Percentiles rank a stretch among this genome's conserved stretches.
phyloP scores from a whole-genome alignment of 2,113 vertebrate species.

The Cololabis saira region DNA sequence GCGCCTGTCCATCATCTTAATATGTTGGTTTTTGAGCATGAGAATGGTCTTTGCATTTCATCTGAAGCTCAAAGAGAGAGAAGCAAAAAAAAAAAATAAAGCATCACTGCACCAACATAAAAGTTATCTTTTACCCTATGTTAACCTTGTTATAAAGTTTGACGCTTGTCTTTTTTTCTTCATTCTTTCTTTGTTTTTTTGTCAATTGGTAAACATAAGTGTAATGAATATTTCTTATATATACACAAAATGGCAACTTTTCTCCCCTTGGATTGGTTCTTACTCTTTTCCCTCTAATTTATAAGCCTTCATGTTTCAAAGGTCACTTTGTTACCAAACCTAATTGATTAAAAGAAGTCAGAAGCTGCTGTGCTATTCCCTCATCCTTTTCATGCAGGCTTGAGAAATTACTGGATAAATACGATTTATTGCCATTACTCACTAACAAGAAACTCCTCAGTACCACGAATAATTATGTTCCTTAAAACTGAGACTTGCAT shows the following conservation, averaged over 20 bases:
- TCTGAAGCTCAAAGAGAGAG: constrained; percentile 7
- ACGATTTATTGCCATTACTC: constrained; percentile 48
- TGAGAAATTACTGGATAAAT: constrained; percentile 46
- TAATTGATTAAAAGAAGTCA: constrained; percentile 73
- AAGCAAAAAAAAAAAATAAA: constrained; percentile 23
- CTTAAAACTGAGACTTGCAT: constrained; percentile 50
- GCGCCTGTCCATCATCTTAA: constrained; percentile 72
- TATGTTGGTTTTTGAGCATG: constrained; percentile 45
- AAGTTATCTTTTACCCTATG: background rate
- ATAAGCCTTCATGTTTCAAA: constrained; percentile 53
- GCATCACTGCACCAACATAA: background rate
- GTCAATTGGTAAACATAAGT: too few relatives aligned
- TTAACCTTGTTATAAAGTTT: background rate
- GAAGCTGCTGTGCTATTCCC: constrained; percentile 40
- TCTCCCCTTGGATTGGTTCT: too few relatives aligned
- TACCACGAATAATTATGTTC: constrained; percentile 37
- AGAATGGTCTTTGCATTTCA: constrained; percentile 52
- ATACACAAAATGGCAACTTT: too few relatives aligned
- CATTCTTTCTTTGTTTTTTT: background rate
- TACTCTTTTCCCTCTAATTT: too few relatives aligned
- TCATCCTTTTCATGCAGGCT: constrained; percentile 64
- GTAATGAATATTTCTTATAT: too few relatives aligned
- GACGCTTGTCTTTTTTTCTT: background rate
- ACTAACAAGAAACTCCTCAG: constrained; percentile 33
- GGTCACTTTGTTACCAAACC: constrained; percentile 70